These are phyloP conservation scores for Cirrhinus mrigala DNA, from an alignment of 2,797 vertebrate genomes.

Conservation along the genomic window DNA sequence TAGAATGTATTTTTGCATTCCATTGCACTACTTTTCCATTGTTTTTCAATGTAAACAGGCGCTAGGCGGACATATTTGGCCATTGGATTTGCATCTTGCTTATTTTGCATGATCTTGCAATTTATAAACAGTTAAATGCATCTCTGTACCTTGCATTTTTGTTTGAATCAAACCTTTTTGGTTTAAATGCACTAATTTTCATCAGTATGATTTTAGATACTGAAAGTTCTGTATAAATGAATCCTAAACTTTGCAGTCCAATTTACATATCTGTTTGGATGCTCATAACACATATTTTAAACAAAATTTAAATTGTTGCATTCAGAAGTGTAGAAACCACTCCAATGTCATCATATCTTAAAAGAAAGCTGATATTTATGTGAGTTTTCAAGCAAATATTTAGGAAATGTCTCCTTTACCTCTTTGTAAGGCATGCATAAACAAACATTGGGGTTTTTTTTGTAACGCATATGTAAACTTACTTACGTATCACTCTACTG, in stretches of 20 bases:
- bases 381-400: too few species aligned
- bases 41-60: background rate
- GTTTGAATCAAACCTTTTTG: background rate
- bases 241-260: background rate
- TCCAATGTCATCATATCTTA: too few species aligned
- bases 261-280: background rate
- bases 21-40: background rate
- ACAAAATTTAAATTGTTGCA: background rate
- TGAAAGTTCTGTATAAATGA: background rate
- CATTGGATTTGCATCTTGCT: background rate
- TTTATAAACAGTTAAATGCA: background rate
- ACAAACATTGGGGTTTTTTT: too few species aligned
- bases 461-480: too few species aligned
- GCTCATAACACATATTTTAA: background rate
- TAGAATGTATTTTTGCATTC: too few species aligned
- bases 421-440: too few species aligned
- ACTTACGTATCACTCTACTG: too few species aligned
- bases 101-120: background rate
- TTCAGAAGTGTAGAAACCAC: too few species aligned
- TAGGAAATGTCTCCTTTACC: too few species aligned
- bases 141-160: background rate
- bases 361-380: too few species aligned
- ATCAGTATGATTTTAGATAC: background rate
- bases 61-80: too few species aligned
- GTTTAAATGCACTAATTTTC: background rate